Evolutionary conservation across 2,888 invertebrate genomes (phyloP), one percentile per base, ranked within the genome.

Genomic region (Cerastoderma edule): DNA sequence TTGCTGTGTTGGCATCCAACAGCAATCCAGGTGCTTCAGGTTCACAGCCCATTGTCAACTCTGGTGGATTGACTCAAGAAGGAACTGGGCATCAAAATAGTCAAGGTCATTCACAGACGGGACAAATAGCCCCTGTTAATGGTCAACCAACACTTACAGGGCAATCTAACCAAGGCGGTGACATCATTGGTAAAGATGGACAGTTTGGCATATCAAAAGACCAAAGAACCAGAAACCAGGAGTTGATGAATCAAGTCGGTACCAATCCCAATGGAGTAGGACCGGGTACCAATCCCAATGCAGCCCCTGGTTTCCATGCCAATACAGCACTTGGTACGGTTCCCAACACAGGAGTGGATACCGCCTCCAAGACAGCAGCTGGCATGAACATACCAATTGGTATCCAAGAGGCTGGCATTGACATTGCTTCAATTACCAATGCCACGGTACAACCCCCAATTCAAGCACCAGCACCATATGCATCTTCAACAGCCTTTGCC

Each of bases 401-500:
- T 30, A 53, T 77, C 16, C 46, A 68, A 32, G 75, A 77, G 53
- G 75, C 77, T 16, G 80, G 77, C 16, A 54, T 77, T 22, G 67
- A 39, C 19, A 70, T 75, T 13, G 74, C 53, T 28, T 53, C 66
- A 4, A n/a, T 56, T 27, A 77, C 69, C 30, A 67, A 32, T 16
- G 56, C 66, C 5, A 67, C 50, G 22, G 4, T 60, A 19, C 39
- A 39, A 3, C 60, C 35, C 10, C 75, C 74, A n/a, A 53, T 70
- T 8, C 50, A 69, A n/a, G 75, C 67, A 24, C 60, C 60, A 24
- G 27, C 65, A 22, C 60, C 70, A 2, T 75, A 77, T 44, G 65
- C 56, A 19, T 53, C 74, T 2, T 73, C 75, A 6, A 77, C 77
- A 54, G 83, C 80, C 0, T 85, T 87, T 50, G 90, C 88, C 1